These are phyloP conservation scores for Mesopsocus fuscifrons DNA, from an alignment of 2,888 invertebrate species.

Conservation along the genomic window DNA sequence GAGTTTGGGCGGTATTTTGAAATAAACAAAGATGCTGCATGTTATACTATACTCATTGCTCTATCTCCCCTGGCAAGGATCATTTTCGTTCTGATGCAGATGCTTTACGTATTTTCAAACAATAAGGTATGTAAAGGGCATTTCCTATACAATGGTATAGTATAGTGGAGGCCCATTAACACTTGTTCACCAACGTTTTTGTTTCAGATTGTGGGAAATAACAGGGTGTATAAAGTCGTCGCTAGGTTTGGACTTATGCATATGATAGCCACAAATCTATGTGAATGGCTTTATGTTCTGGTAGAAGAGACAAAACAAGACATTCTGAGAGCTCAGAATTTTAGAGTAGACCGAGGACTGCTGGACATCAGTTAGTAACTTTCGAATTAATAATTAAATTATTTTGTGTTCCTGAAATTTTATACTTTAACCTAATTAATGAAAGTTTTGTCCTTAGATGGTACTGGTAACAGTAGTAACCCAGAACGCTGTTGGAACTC, in stretches of 20 bases:
- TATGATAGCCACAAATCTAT: constrained; percentile 79
- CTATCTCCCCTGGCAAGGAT: constrained; percentile 40
- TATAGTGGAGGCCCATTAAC: no score
- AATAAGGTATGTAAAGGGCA: constrained; percentile 41
- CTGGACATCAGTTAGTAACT: no score
- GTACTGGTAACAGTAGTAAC: background rate
- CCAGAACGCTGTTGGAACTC: constrained; percentile 31
- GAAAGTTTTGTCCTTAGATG: no score
- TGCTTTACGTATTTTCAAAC: constrained; percentile 52
- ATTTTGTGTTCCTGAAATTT: no score
- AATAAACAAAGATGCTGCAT: constrained; percentile 33
- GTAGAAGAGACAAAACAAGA: constrained; percentile 80
- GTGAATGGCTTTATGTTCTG: constrained; percentile 77
- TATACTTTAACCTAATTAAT: no score
- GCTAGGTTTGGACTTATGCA: constrained; percentile 88
- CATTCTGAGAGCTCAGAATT: constrained; percentile 30
- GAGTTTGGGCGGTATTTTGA: constrained; percentile 52
- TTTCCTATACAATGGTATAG: no score
- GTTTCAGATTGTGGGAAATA: constrained; percentile 20
- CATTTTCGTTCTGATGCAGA: constrained; percentile 44
- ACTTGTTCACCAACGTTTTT: no score
- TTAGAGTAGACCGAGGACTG: background rate
- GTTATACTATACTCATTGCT: constrained; percentile 38
- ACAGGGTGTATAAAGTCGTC: constrained; percentile 33
- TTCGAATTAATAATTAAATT: no score